phyloP scores from a whole-genome alignment of 2,797 vertebrate species.

The Otolemur crassicaudatus region DNA sequence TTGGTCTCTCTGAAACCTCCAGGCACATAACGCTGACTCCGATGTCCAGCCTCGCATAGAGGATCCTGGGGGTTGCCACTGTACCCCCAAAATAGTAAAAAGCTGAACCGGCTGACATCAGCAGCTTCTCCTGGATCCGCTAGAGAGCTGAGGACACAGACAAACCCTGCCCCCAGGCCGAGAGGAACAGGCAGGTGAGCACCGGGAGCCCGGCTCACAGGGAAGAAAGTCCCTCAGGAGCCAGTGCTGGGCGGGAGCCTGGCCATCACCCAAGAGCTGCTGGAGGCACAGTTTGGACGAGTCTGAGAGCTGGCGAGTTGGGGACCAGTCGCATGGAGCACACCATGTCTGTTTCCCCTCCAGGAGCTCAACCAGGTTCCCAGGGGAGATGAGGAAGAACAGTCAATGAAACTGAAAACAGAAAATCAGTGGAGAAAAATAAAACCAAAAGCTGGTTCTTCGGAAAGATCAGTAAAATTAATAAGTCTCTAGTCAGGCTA shows the following conservation, averaged over 20 bases:
- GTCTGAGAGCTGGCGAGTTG: not conserved
- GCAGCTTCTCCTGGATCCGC: not conserved
- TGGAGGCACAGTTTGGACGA: not conserved
- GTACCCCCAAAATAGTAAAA: not conserved
- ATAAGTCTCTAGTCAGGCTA: not conserved
- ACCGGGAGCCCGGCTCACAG: not conserved
- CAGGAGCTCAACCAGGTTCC: not conserved
- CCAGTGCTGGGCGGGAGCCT: not conserved
- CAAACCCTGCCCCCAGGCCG: not conserved
- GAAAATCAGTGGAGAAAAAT: not conserved
- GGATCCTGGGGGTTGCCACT: not conserved
- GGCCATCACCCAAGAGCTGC: not conserved
- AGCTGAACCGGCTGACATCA: not conserved
- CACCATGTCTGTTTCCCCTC: not conserved
- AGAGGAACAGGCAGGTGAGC: not conserved
- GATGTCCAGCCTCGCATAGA: not conserved
- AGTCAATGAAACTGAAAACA: not conserved
- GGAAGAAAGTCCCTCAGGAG: not conserved
- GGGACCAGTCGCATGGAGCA: not conserved
- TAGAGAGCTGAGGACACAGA: not conserved
- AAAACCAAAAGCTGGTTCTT: not conserved
- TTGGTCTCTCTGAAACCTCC: conserved; percentile 3
- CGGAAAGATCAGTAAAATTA: not conserved
- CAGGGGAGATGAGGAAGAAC: not conserved
- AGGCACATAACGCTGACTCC: not conserved